Base-by-base conservation (phyloP, 2,797 vertebrate genomes). In the Eupleurogrammus muticus region DNA sequence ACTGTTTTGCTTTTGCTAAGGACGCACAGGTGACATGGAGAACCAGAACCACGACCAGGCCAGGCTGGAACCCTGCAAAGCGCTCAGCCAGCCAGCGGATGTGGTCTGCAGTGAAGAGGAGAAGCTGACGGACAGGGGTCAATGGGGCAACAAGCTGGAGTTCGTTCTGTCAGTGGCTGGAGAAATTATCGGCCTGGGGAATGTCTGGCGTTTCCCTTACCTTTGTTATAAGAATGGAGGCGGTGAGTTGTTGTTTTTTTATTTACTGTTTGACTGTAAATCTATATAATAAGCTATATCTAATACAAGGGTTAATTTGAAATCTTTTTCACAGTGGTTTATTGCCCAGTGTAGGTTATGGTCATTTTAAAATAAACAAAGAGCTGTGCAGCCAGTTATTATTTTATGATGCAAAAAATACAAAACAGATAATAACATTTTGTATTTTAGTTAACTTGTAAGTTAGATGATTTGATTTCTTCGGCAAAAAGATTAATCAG, bases 141-240 rank as follows among this genome's bases (percentile, higher is more conserved):
- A 95, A 80, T 95, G 94, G 94, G 87, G 88, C 66, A 95, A 92
- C 84, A 95, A 95, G 84, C 11, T 95, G 6, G 94, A 95, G 88
- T 95, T 95, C 66, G 80, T 95, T 38, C 85, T 95, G 40, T 95
- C 94, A 0, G 94, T 95, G 60, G 94, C 94, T 0, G 94, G 94
- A 82, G 94, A 95, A 83, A 95, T 95, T 68, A 95, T 95, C 2
- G 94, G 94, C 28, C 86, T 95, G 54, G 94, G 94, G 19, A 95
- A 95, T 21, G 93, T 95, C 20, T 95, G 94, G 94, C 92, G 94
- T 68, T 95, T 95, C 66, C 94, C 94, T 1, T 95, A 95, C 66
- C 93, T 95, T 11, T 95, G 94, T 71, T 95, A 95, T 61, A 95
- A 94, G 78, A 95, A 95, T 0, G 94, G 94, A 78, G 94, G 94